Evolutionary conservation across 2,113 vertebrate genomes (phyloP).

Genomic region (Muntiacus muntjak): DNA sequence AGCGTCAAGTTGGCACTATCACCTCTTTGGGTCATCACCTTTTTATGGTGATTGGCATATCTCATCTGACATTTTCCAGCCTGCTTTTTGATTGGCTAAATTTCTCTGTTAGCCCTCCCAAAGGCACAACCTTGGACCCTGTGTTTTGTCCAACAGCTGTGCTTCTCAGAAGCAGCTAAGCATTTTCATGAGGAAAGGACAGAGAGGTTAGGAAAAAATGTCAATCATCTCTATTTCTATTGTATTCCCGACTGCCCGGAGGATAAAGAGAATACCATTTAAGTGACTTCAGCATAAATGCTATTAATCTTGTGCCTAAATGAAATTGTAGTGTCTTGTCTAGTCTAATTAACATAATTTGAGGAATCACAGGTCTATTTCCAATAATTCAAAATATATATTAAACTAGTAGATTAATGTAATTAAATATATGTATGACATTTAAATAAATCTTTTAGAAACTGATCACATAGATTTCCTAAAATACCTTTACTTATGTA

Average conservation of each 20-base stretch:
- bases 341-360: not conserved
- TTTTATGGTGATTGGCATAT: constrained; percentile 57
- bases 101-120: constrained; percentile 48
- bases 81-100: not conserved
- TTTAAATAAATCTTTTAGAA: not conserved
- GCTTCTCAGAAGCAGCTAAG: constrained; percentile 26
- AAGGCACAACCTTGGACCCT: constrained; percentile 54
- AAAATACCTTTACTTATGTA: not conserved
- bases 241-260: constrained; percentile 5
- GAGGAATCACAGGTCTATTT: not conserved
- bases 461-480: not conserved
- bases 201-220: constrained; percentile 62
- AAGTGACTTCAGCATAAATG: constrained; percentile 33
- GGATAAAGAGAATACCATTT: constrained; percentile 43
- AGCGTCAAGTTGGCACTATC: not conserved
- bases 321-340: not conserved
- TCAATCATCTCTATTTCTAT: constrained; percentile 60
- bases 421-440: not conserved
- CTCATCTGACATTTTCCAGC: constrained; percentile 57
- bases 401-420: not conserved
- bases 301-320: constrained; percentile 12
- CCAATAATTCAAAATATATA: not conserved
- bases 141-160: constrained; percentile 36
- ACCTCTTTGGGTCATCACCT: constrained; percentile 42
- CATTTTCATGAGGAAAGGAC: constrained; percentile 77